phyloP scores from a whole-genome alignment of 2,797 vertebrate genomes.

The Hydrolagus colliei region DNA sequence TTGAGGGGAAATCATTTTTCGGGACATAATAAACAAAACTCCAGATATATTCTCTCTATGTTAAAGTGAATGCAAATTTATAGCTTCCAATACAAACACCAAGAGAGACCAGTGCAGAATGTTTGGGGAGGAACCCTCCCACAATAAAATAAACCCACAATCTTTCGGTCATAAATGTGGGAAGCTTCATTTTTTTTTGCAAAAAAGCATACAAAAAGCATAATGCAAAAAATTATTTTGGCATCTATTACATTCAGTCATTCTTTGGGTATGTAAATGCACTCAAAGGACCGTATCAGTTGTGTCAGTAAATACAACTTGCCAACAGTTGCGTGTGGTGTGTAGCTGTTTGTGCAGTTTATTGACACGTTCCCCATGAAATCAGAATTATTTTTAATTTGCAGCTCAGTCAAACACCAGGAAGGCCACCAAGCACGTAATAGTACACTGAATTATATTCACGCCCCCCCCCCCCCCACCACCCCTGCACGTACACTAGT shows the following conservation, averaged over 20 bases:
- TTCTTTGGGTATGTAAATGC: neutral
- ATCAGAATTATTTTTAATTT: neutral
- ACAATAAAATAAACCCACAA: neutral
- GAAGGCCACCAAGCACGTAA: neutral
- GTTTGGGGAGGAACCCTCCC: neutral
- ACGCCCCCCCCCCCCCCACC: too few species aligned
- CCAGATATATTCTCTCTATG: neutral
- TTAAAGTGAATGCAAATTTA: neutral
- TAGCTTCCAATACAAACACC: neutral
- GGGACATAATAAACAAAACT: neutral
- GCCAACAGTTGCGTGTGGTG: neutral
- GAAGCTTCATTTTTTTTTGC: neutral
- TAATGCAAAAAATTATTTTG: slow-evolving; percentile 3
- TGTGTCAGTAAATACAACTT: neutral
- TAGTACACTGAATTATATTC: neutral
- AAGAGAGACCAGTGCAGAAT: neutral
- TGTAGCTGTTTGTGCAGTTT: neutral
- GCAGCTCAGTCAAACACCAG: neutral
- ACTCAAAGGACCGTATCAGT: too few species aligned
- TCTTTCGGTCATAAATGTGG: neutral
- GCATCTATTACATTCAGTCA: neutral
- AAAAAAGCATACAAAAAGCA: neutral
- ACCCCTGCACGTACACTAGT: too few species aligned
- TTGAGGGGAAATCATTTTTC: too few species aligned
- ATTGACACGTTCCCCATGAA: neutral